phyloP scores from a whole-genome alignment of 2,113 vertebrate genomes.

The Cyanoliseus patagonus region DNA sequence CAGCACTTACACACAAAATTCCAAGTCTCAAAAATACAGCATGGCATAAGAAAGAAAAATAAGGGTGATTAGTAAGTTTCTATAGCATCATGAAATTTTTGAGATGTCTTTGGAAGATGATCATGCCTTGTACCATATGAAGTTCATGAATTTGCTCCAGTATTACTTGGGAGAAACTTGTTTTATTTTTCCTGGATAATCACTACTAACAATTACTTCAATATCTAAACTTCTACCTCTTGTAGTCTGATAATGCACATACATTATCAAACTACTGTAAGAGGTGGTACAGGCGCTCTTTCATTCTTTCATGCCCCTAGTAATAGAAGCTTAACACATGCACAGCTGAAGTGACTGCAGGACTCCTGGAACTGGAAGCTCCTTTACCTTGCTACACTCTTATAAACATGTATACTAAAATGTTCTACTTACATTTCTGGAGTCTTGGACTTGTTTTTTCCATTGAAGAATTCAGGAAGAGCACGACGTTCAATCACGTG shows the following conservation, averaged over 20 bases:
- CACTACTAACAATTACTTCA: background rate
- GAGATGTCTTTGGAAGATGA: background rate
- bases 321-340: rapidly evolving
- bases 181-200: background rate
- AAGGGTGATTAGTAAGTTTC: background rate
- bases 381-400: rapidly evolving
- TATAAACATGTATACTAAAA: rapidly evolving
- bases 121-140: background rate
- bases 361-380: background rate
- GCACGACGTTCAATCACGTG: conserved; percentile 94
- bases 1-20: background rate
- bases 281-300: background rate
- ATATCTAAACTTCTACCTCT: background rate
- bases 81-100: background rate
- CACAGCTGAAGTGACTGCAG: background rate
- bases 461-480: conserved; percentile 94
- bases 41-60: background rate
- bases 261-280: rapidly evolving
- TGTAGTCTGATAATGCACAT: rapidly evolving
- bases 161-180: background rate
- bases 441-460: conserved; percentile 97
- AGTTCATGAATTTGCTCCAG: background rate
- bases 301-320: background rate
- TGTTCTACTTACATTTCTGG: conserved; percentile 90
- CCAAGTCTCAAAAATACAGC: background rate